Percentiles rank a stretch among this genome's conserved stretches.
Conservation (phyloP, 1,140 invertebrate species). For the Atopsyche davidsoni region DNA sequence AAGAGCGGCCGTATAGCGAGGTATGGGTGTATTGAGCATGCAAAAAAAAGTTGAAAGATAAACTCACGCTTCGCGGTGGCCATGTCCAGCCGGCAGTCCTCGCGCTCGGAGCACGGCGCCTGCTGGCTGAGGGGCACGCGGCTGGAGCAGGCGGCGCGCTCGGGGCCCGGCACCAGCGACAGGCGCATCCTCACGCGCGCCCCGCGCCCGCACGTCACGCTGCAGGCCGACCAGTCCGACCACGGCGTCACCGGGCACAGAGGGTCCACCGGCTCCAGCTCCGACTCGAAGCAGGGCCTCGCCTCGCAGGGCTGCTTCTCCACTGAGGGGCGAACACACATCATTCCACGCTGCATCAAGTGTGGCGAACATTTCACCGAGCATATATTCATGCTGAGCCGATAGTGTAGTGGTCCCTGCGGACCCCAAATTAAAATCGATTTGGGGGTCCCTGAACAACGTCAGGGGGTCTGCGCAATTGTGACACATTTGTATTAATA, state of each 20-base stretch:
- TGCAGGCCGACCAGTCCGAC: conserved; percentile 74
- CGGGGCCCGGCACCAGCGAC: conserved; percentile 54
- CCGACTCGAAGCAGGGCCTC: conserved; percentile 51
- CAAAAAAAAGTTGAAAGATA: too few species aligned
- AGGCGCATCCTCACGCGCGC: conserved; percentile 64
- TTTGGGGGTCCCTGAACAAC: too few species aligned
- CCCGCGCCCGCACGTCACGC: conserved; percentile 70
- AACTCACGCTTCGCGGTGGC: conserved; percentile 63
- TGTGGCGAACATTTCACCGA: too few species aligned
- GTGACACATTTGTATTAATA: too few species aligned
- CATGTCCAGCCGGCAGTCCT: conserved; percentile 65
- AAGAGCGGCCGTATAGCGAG: too few species aligned
- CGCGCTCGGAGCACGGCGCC: conserved; percentile 55
- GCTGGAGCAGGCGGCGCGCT: conserved; percentile 53
- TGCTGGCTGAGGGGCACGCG: conserved; percentile 60
- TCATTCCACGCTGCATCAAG: too few species aligned
- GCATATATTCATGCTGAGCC: too few species aligned
- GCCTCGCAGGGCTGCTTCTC: conserved; percentile 73
- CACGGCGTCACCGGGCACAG: conserved; percentile 65
- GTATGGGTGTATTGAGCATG: too few species aligned
- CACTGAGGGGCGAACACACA: conserved; percentile 40
- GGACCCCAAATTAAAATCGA: too few species aligned
- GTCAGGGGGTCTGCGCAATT: too few species aligned
- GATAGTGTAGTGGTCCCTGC: too few species aligned
- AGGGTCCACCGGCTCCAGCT: conserved; percentile 52